A percentile compares a stretch with the other conserved stretches of the same genome.
These are phyloP conservation scores for Oscheius sp. DNA, from an alignment of 2,888 invertebrate species.

Conservation along the genomic window DNA sequence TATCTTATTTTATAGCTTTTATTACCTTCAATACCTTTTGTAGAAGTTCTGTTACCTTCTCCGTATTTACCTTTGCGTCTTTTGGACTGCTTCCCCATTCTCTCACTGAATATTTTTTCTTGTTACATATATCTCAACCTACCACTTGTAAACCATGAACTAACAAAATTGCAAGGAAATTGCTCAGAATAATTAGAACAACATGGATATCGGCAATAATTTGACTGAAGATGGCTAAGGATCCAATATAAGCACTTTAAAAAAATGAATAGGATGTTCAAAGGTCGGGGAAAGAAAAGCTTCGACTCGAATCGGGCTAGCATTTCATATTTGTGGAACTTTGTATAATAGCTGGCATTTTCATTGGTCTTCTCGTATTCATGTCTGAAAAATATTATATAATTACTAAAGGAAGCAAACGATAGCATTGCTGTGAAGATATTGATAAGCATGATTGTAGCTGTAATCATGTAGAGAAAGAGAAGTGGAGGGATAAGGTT, in stretches of 20 bases:
- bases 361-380: background rate
- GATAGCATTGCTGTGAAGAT: conserved; percentile 17
- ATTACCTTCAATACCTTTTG: background rate
- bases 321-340: conserved; percentile 1
- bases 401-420: background rate
- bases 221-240: too few relatives aligned
- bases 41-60: background rate
- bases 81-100: background rate
- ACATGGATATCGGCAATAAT: too few relatives aligned
- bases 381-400: background rate
- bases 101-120: too few relatives aligned
- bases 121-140: too few relatives aligned
- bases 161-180: too few relatives aligned
- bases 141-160: too few relatives aligned
- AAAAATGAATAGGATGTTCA: background rate
- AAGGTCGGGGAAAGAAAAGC: background rate
- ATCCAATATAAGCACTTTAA: too few relatives aligned
- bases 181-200: too few relatives aligned
- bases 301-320: conserved; percentile 14
- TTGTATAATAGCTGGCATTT: background rate
- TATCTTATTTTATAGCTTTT: too few relatives aligned
- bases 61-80: background rate
- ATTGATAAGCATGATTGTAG: conserved; percentile 6
- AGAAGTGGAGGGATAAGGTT: conserved; percentile 5
- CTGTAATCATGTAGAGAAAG: conserved; percentile 13